Evolutionary conservation across 2,113 vertebrate species (phyloP).

Genomic region (Pterocles burchelli): DNA sequence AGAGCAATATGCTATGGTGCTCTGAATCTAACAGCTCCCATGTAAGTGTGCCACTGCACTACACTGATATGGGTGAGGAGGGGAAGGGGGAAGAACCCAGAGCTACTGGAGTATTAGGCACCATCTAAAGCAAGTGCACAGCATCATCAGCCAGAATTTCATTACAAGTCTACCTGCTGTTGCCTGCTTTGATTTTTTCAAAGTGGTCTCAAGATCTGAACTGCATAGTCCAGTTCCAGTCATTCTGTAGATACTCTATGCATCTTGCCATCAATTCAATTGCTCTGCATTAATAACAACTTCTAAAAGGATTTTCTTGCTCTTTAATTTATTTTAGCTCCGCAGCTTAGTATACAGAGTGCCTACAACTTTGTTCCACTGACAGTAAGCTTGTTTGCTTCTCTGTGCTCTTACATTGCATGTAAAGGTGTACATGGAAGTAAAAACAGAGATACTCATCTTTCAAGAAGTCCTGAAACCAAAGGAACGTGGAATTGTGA

Average conservation of each 20-base stretch:
- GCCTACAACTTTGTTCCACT: neutral
- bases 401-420: neutral
- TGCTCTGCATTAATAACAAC: slow-evolving; percentile 23
- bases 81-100: neutral
- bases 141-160: neutral
- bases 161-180: neutral
- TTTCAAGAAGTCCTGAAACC: neutral
- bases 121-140: neutral
- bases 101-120: neutral
- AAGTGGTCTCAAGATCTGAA: neutral
- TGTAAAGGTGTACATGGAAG: neutral
- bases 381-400: neutral
- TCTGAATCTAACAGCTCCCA: neutral
- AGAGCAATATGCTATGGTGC: neutral
- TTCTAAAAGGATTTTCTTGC: slow-evolving; percentile 41
- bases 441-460: neutral
- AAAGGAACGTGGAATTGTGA: neutral
- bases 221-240: neutral
- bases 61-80: neutral
- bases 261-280: neutral
- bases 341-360: neutral
- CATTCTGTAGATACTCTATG: neutral
- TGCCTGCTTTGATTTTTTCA: neutral
- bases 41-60: rapidly evolving
- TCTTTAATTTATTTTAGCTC: slow-evolving; percentile 1